Conservation (phyloP, 1,140 invertebrate species). For the Apocrypta bakeri region DNA sequence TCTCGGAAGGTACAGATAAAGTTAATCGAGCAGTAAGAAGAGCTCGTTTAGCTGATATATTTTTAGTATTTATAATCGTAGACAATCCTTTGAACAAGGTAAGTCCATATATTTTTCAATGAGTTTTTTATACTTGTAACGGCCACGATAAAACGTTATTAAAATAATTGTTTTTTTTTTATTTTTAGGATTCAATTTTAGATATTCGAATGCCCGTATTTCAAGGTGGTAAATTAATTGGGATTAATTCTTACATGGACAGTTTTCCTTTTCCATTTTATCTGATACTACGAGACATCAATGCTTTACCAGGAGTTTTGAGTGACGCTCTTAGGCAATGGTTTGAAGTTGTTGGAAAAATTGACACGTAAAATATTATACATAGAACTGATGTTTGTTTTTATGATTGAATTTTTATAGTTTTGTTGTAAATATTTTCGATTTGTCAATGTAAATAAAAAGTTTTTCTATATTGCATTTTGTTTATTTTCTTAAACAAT, state of each 20-base stretch:
- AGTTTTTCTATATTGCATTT: slow-evolving; percentile 35
- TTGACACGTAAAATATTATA: slow-evolving; percentile 64
- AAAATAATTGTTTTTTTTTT: slow-evolving; percentile 45
- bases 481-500: too few relatives aligned
- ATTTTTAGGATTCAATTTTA: slow-evolving; percentile 89
- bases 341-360: slow-evolving; percentile 95
- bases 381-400: background rate
- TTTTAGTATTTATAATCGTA: slow-evolving; percentile 95
- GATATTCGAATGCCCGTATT: slow-evolving; percentile 90
- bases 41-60: slow-evolving; percentile 88
- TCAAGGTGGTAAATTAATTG: slow-evolving; percentile 77
- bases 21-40: slow-evolving; percentile 87
- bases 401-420: background rate
- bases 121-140: background rate
- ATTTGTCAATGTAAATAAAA: slow-evolving; percentile 49
- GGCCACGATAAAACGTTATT: too few relatives aligned
- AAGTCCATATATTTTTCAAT: slow-evolving; percentile 54
- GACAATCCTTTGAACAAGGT: slow-evolving; percentile 95
- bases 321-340: slow-evolving; percentile 98
- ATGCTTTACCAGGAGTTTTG: slow-evolving; percentile 89
- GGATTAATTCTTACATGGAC: slow-evolving; percentile 90
- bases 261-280: slow-evolving; percentile 99
- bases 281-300: slow-evolving; percentile 92
- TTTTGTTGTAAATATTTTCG: slow-evolving; percentile 34
- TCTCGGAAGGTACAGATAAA: slow-evolving; percentile 88